phyloP scores from a whole-genome alignment of 1,140 invertebrate genomes.

The Platyura marginata region DNA sequence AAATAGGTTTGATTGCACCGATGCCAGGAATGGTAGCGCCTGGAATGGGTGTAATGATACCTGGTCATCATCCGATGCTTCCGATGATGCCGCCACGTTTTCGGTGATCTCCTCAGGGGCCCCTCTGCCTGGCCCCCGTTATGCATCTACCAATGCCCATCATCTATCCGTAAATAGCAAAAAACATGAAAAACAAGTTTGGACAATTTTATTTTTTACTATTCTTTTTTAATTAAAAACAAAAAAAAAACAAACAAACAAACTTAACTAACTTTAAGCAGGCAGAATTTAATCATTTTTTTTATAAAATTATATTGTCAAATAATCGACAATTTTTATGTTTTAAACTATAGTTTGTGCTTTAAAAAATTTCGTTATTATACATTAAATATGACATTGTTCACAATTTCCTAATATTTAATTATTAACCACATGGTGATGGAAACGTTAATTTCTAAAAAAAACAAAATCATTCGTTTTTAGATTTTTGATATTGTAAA shows the following conservation, averaged over 20 bases:
- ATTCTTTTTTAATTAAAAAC: not conserved
- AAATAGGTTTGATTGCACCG: slow-evolving; percentile 1
- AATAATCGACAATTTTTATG: not conserved
- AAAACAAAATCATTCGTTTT: no score
- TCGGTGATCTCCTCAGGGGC: slow-evolving; percentile 1
- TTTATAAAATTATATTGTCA: not conserved
- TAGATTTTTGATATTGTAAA: no score
- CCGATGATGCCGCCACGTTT: slow-evolving; percentile 1
- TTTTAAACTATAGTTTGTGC: not conserved
- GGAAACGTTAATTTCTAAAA: no score
- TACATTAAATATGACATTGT: no score
- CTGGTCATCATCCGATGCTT: not conserved
- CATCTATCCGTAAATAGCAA: not conserved
- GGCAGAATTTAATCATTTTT: not conserved
- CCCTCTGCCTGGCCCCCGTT: not conserved
- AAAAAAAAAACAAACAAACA: not conserved
- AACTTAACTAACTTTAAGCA: not conserved
- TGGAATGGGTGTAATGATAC: slow-evolving; percentile 1
- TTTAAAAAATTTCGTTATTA: no score
- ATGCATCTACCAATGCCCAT: not conserved
- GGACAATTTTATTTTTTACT: not conserved
- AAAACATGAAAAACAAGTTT: not conserved
- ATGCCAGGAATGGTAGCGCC: slow-evolving; percentile 2
- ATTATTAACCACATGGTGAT: no score
- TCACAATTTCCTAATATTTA: no score